Conservation (phyloP, 1,140 invertebrate genomes). For the Tetragnatha versicolor region DNA sequence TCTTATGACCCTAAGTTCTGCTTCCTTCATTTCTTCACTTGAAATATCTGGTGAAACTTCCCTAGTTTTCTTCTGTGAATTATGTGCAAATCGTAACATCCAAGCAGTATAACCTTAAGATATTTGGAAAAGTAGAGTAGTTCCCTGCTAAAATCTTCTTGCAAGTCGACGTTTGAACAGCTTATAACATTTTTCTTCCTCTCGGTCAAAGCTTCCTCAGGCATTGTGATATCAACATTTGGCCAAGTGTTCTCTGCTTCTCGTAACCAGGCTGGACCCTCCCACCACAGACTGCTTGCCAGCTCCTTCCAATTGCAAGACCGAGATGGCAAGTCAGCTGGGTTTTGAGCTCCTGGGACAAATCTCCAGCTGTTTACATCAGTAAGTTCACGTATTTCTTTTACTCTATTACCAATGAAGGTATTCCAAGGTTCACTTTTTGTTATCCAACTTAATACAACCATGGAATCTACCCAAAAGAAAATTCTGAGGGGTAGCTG, state of each 20-base stretch:
- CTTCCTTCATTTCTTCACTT: background rate
- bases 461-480: background rate
- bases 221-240: background rate
- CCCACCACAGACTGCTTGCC: background rate
- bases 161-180: background rate
- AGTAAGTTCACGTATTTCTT: background rate
- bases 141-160: background rate
- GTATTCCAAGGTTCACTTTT: conserved; percentile 4
- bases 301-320: background rate
- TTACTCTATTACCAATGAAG: background rate
- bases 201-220: background rate
- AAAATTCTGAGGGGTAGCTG: background rate
- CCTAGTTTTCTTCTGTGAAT: background rate
- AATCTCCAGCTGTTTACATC: background rate
- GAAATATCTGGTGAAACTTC: background rate
- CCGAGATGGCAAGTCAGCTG: background rate
- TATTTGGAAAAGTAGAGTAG: background rate
- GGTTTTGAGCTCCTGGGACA: background rate
- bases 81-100: too few relatives aligned
- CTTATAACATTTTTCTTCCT: background rate
- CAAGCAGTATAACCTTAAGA: background rate
- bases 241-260: background rate
- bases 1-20: background rate
- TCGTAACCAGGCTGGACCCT: background rate
- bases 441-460: background rate